These are phyloP conservation scores for Empis stercorea DNA, from an alignment of 2,888 invertebrate species.

Conservation along the genomic window DNA sequence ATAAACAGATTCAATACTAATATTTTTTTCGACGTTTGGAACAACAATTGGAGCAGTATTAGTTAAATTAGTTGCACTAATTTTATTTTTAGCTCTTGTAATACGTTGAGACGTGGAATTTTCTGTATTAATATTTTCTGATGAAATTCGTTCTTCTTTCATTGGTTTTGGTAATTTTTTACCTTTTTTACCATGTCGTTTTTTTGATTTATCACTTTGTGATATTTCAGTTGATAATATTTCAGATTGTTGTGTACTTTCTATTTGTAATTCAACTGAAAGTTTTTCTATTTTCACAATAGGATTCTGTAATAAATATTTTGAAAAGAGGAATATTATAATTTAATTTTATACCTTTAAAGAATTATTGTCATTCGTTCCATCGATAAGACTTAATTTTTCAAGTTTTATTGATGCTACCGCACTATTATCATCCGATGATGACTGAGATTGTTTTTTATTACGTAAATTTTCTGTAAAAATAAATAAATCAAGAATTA, in stretches of 20 bases:
- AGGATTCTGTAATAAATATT: constrained; percentile 1
- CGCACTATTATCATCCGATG: background rate
- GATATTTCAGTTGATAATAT: constrained; percentile 19
- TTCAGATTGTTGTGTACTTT: constrained; percentile 29
- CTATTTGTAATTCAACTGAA: background rate
- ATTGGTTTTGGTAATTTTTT: background rate
- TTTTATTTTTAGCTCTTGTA: constrained; percentile 6
- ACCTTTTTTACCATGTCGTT: constrained; percentile 4
- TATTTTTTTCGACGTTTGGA: too few relatives aligned
- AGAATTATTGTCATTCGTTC: background rate
- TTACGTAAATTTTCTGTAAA: constrained; percentile 7
- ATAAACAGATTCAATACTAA: constrained; percentile 28
- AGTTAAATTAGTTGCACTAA: background rate
- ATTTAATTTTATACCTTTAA: background rate
- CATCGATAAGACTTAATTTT: constrained; percentile 11
- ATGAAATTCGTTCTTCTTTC: background rate
- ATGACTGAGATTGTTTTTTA: background rate
- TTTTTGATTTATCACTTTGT: background rate
- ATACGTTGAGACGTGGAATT: constrained; percentile 4
- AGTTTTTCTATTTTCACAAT: background rate
- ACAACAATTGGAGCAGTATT: constrained; percentile 5
- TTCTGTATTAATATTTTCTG: constrained; percentile 3
- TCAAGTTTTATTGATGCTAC: constrained; percentile 20
- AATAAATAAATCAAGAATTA: background rate
- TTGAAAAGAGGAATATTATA: background rate